Percentiles rank a stretch among this genome's conserved stretches.
phyloP scores from a whole-genome alignment of 2,113 vertebrate genomes.

The Strix aluco region DNA sequence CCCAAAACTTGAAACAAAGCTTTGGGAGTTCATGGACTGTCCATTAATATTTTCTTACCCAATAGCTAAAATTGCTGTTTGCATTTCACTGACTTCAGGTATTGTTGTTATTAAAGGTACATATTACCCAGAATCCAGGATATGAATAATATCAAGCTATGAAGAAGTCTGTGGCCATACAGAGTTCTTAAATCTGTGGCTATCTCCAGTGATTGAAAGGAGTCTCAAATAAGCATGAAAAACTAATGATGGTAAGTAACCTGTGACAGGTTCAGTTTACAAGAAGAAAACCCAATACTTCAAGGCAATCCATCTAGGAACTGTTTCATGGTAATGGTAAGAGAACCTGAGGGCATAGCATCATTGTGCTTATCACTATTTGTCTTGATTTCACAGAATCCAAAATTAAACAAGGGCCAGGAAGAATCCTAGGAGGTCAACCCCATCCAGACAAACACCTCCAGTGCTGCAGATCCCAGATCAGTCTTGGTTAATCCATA shows the following conservation, averaged over 20 bases:
- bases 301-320: not conserved
- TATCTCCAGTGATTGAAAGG: not conserved
- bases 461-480: not conserved
- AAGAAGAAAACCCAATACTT: not conserved
- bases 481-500: not conserved
- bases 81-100: not conserved
- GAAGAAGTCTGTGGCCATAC: not conserved
- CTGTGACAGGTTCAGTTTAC: not conserved
- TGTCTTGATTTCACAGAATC: not conserved
- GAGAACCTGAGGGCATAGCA: not conserved
- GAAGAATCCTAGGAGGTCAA: not conserved
- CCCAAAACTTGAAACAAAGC: not conserved
- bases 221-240: not conserved
- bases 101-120: not conserved
- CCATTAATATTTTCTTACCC: not conserved
- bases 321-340: not conserved
- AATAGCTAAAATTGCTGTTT: not conserved
- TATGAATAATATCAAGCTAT: not conserved
- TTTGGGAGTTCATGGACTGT: not conserved
- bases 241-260: not conserved
- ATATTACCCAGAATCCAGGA: not conserved
- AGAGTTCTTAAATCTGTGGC: not conserved
- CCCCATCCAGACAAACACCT: not conserved
- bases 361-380: not conserved
- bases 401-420: not conserved